Conservation (phyloP, 1,140 invertebrate species). For the Brachionus plicatilis region DNA sequence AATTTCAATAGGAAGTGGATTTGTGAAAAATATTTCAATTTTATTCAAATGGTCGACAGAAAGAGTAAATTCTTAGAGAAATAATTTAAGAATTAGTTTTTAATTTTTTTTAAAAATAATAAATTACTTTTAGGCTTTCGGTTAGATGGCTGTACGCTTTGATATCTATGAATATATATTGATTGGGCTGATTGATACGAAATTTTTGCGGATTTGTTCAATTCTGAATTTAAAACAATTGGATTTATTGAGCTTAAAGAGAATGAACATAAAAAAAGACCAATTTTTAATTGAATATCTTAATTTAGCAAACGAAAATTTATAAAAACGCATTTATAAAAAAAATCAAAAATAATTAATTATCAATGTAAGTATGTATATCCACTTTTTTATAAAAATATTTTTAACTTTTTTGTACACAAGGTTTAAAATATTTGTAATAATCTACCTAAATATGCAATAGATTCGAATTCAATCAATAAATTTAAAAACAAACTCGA, state of each 20-base stretch:
- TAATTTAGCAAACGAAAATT: too few species aligned
- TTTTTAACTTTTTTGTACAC: too few species aligned
- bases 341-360: too few species aligned
- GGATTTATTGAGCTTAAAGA: not conserved
- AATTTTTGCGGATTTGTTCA: not conserved
- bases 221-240: not conserved
- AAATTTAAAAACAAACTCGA: too few species aligned
- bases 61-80: not conserved
- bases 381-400: too few species aligned
- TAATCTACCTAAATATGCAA: too few species aligned
- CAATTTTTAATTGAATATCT: too few species aligned
- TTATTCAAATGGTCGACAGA: not conserved
- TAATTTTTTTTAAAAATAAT: not conserved
- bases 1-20: not conserved
- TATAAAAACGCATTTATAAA: too few species aligned
- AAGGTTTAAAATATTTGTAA: too few species aligned
- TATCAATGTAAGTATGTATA: too few species aligned
- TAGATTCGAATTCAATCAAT: too few species aligned
- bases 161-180: not conserved
- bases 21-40: constrained; percentile 13
- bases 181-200: not conserved
- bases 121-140: constrained; percentile 1
- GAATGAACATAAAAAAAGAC: not conserved
- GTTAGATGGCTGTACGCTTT: not conserved
- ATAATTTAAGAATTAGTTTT: not conserved